Conservation (phyloP, 2,113 vertebrate genomes). For the Ptyas mucosa region DNA sequence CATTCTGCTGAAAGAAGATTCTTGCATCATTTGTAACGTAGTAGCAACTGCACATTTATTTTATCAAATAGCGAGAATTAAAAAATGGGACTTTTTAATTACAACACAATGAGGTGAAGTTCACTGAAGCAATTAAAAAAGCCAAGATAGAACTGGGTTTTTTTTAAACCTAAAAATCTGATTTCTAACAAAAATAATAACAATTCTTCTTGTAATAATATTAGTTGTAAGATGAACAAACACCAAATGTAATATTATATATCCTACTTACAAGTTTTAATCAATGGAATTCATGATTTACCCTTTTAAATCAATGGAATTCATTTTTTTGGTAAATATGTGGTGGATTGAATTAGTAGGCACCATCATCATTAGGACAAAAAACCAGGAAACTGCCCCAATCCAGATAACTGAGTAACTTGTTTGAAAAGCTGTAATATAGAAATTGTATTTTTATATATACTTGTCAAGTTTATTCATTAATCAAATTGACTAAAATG, state of each 20-base stretch:
- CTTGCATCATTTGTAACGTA: neutral
- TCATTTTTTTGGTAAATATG: neutral
- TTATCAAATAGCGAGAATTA: neutral
- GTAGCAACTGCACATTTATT: neutral
- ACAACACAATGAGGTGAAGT: neutral
- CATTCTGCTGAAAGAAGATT: neutral
- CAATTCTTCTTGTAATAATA: neutral
- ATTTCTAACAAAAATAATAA: neutral
- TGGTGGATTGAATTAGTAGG: neutral
- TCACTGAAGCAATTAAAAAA: neutral
- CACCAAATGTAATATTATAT: neutral
- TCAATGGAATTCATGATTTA: neutral
- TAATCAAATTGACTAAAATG: neutral
- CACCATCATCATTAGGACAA: neutral
- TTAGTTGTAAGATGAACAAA: neutral
- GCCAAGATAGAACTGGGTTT: neutral
- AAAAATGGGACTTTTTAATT: neutral
- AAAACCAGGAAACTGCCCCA: neutral
- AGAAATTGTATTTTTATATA: neutral
- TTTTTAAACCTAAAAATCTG: neutral
- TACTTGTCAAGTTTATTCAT: neutral
- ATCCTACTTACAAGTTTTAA: neutral
- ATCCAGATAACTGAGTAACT: neutral
- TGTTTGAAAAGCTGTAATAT: neutral
- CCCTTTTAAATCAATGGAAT: neutral